Percentiles rank a stretch among this genome's conserved stretches.
phyloP scores from a whole-genome alignment of 2,113 vertebrate genomes.

The Centropus unirufus region DNA sequence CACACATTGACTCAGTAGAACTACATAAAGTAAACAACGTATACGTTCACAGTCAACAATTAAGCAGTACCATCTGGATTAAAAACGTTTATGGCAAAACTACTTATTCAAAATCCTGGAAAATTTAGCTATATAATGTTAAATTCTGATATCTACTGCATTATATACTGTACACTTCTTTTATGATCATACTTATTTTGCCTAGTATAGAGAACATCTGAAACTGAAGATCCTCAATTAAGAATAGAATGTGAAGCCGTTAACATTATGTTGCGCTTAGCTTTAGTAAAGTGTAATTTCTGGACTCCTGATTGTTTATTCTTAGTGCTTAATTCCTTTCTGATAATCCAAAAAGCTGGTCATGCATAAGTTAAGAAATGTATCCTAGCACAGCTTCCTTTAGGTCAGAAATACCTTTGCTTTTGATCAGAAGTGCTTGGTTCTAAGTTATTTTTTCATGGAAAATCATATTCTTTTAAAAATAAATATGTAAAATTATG shows the following conservation, averaged over 20 bases:
- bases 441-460: neutral
- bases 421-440: neutral
- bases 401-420: neutral
- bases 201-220: neutral
- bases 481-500: neutral
- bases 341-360: neutral
- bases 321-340: neutral
- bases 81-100: neutral
- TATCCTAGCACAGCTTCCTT: neutral
- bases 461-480: neutral
- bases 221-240: neutral
- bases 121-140: neutral
- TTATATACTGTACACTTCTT: neutral
- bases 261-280: neutral
- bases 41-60: neutral
- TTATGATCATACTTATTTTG: neutral
- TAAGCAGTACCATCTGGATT: neutral
- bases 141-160: fast-evolving
- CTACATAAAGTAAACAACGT: neutral
- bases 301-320: neutral
- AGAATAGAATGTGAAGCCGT: neutral
- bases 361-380: neutral
- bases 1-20: neutral
- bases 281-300: neutral
- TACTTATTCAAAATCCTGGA: neutral